A percentile compares a stretch with the other conserved stretches of the same genome.
Conservation (phyloP, 2,797 vertebrate genomes). For the Muscicapa comitata region DNA sequence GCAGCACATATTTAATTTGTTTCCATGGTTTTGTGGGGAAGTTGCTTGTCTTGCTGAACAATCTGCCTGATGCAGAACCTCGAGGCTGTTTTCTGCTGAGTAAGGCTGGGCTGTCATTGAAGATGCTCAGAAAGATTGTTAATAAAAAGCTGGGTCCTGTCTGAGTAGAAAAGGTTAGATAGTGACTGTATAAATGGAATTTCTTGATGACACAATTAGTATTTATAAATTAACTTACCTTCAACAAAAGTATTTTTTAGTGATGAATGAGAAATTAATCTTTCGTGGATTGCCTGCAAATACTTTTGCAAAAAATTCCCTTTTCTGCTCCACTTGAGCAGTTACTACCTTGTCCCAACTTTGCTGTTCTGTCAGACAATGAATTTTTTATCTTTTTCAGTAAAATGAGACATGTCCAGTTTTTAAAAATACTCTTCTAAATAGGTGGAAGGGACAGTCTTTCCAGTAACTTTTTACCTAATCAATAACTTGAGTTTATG, state of each 20-base stretch:
- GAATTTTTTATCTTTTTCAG: not conserved
- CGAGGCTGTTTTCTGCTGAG: constrained; percentile 1
- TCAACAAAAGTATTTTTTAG: not conserved
- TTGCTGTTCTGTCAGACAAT: not conserved
- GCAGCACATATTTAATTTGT: not conserved
- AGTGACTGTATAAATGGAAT: not conserved
- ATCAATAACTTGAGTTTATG: not conserved
- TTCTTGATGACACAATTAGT: not conserved
- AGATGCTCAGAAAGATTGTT: constrained; percentile 24
- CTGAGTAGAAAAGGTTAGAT: not conserved
- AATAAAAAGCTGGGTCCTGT: not conserved
- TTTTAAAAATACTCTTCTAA: not conserved
- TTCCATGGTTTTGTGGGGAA: not conserved
- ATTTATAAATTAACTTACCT: not conserved
- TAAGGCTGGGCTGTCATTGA: constrained; percentile 41
- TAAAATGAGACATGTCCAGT: fast-evolving
- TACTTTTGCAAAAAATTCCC: not conserved
- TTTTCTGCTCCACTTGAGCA: not conserved
- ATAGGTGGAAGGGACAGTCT: not conserved
- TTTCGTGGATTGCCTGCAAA: not conserved
- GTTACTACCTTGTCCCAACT: fast-evolving
- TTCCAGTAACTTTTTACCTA: not conserved
- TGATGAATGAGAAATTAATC: not conserved
- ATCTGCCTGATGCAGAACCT: constrained; percentile 15
- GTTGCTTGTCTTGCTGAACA: constrained; percentile 52